These are phyloP conservation scores for Amblyornis subalaris DNA, from an alignment of 2,113 vertebrate species.

Conservation along the genomic window DNA sequence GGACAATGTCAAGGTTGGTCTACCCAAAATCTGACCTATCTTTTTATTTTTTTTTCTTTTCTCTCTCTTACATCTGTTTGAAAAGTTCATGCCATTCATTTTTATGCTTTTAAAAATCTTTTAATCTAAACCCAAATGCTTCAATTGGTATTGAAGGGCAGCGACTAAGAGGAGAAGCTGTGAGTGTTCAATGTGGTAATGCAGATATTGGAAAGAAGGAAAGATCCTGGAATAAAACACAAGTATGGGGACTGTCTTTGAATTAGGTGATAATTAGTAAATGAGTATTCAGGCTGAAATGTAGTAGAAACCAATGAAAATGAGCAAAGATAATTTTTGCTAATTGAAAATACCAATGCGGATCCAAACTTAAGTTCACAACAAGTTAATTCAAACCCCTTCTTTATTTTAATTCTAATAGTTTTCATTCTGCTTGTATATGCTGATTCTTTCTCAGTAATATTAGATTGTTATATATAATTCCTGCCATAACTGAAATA, in stretches of 20 bases:
- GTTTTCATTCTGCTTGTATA: neutral
- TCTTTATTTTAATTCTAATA: neutral
- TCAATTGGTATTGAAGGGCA: constrained; percentile 10
- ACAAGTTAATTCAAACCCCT: neutral
- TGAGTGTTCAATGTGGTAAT: neutral
- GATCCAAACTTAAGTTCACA: neutral
- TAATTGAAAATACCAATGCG: neutral
- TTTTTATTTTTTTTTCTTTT: neutral
- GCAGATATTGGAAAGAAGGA: neutral
- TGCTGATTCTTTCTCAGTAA: neutral
- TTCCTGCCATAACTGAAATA: neutral
- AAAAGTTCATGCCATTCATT: constrained; percentile 34
- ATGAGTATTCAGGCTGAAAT: neutral
- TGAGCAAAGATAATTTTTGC: neutral
- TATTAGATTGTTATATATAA: neutral
- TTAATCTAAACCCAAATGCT: neutral
- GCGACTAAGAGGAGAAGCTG: neutral
- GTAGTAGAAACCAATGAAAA: neutral
- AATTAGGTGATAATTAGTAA: neutral
- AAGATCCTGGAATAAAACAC: neutral
- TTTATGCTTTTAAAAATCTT: neutral
- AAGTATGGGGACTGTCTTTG: neutral
- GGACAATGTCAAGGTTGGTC: constrained; percentile 64
- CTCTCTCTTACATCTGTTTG: constrained; percentile 32
- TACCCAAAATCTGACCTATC: constrained; percentile 54